Evolutionary conservation across 2,888 invertebrate species (phyloP), one percentile per base, ranked within the genome.

Genomic region (Meloe dianella): DNA sequence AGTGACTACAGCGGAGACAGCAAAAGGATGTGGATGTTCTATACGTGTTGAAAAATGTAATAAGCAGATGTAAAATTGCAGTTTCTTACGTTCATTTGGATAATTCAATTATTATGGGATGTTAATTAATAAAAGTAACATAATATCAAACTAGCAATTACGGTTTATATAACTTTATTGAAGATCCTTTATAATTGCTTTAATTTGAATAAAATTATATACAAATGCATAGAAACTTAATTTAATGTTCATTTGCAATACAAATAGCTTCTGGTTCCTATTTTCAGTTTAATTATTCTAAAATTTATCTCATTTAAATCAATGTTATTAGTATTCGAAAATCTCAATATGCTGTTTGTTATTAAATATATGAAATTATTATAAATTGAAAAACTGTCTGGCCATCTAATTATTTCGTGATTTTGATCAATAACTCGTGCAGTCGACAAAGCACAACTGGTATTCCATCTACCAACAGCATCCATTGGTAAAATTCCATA

Each of bases 381-480:
- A 77, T 90, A 89, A 75, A 90, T 89, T 14, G 87, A 86, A 79
- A 90, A 90, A 27, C 89, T 87, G 75, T 90, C 90, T 0, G 89
- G 87, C 91, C 91, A 91, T 78, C 90, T 90, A 73, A 90, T 88
- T 74, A 87, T 87, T 68, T 86, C 85, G 61, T 88, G 86, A 80
- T 91, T 90, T 72, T 88, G 85, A 17, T 89, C 88, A 67, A 91
- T 87, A 56, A 89, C 86, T 24, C 63, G 24, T n/a, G 66, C 60
- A 3, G 51, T 35, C 5, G 35, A 22, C 9, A 66, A n/a, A 6
- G 63, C 38, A 24, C 83, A 77, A 29, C 85, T 85, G 1, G 88
- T 87, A 78, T 91, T 89, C 90, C 91, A 91, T 82, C 87, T 88
- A 29, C 88, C 88, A 63, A 92, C 87, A n/a, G 90, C 89, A 70